phyloP scores from a whole-genome alignment of 2,797 vertebrate genomes.

The Argya squamiceps region DNA sequence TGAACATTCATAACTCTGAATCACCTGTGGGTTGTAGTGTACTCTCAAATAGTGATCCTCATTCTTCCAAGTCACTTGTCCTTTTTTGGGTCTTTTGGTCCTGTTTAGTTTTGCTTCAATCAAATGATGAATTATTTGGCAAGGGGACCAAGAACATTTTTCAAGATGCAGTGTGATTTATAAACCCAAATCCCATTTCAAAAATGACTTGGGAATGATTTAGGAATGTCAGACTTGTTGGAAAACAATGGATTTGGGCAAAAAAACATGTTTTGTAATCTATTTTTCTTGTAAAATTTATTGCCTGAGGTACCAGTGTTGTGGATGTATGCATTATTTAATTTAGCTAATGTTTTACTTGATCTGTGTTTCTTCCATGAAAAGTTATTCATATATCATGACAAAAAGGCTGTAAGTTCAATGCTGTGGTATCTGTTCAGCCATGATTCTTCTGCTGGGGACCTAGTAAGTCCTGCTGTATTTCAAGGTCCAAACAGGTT shows the following conservation, averaged over 20 bases:
- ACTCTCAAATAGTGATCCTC: not conserved
- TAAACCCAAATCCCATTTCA: not conserved
- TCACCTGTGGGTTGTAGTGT: not conserved
- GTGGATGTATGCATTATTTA: not conserved
- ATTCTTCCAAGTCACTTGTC: not conserved
- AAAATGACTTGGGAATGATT: not conserved
- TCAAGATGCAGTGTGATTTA: not conserved
- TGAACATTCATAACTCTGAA: not conserved
- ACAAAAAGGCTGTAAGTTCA: not conserved
- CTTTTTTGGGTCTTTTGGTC: not conserved
- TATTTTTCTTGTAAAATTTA: not conserved
- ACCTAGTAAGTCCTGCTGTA: not conserved
- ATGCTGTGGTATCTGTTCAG: not conserved
- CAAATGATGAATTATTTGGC: not conserved
- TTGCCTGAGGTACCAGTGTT: not conserved
- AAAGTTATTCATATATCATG: not conserved
- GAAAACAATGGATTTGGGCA: not conserved
- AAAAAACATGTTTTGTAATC: not conserved
- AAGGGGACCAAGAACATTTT: not conserved
- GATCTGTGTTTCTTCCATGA: not conserved
- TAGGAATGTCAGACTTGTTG: not conserved
- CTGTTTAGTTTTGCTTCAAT: not conserved
- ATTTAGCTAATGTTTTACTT: slow-evolving; percentile 15
- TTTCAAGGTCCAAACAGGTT: not conserved
- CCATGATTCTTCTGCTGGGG: not conserved